Conservation (phyloP, 2,797 vertebrate genomes). For the Columba guinea region DNA sequence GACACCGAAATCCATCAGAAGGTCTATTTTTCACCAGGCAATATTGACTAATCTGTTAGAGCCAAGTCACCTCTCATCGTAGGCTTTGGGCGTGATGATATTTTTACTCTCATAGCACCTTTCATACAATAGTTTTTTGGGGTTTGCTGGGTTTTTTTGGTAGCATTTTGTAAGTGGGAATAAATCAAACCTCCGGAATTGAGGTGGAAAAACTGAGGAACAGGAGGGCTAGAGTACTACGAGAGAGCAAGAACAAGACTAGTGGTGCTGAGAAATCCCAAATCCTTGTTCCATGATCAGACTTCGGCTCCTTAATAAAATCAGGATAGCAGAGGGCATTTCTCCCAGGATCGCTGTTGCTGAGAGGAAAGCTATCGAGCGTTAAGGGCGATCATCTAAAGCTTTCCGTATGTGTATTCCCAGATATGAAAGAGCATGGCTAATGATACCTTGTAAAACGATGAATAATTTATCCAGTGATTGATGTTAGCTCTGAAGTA, state of each 20-base stretch:
- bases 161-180: background rate
- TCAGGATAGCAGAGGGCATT: background rate
- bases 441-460: slow-evolving; percentile 13
- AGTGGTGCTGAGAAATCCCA: background rate
- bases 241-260: background rate
- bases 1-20: slow-evolving; percentile 12
- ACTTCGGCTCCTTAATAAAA: background rate
- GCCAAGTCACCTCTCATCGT: background rate
- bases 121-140: background rate
- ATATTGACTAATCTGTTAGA: slow-evolving; percentile 20
- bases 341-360: background rate
- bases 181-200: background rate
- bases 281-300: background rate
- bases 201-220: background rate
- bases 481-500: slow-evolving; percentile 18
- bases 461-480: slow-evolving; percentile 27
- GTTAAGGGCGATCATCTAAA: background rate
- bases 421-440: slow-evolving; percentile 18
- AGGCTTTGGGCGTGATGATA: background rate
- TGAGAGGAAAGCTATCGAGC: background rate
- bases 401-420: background rate
- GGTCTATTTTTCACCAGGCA: slow-evolving; percentile 6
- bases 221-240: background rate
- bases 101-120: background rate
- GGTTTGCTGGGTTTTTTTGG: background rate